phyloP scores from a whole-genome alignment of 2,888 invertebrate genomes.

The Acanthoscelides obtectus region DNA sequence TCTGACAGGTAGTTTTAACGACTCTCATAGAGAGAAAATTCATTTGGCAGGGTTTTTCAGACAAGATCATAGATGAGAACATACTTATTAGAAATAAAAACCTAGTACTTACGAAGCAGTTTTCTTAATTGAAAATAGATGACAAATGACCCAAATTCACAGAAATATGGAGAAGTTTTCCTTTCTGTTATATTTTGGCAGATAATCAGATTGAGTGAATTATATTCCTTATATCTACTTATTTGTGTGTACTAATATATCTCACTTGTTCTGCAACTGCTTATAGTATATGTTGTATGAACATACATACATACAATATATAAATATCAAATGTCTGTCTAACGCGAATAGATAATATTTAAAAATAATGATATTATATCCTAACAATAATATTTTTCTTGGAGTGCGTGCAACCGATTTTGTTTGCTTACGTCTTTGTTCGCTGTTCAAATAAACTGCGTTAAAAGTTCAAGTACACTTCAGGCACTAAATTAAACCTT shows the following conservation, averaged over 20 bases:
- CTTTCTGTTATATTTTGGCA: constrained; percentile 18
- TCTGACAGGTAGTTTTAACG: too few species aligned
- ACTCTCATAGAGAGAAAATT: too few species aligned
- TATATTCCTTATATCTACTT: constrained; percentile 26
- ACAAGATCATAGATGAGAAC: too few species aligned
- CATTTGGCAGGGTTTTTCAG: too few species aligned
- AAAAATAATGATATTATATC: constrained; percentile 41
- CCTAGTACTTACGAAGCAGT: too few species aligned
- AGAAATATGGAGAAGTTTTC: not conserved
- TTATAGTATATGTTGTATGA: constrained; percentile 28
- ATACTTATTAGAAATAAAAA: too few species aligned
- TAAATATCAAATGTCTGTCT: constrained; percentile 33
- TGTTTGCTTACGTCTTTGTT: constrained; percentile 4
- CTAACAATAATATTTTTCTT: constrained; percentile 42
- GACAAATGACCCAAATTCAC: not conserved
- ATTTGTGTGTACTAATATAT: not conserved
- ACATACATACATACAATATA: constrained; percentile 36
- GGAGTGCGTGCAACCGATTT: constrained; percentile 41
- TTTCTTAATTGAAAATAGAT: too few species aligned
- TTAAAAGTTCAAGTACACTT: constrained; percentile 5
- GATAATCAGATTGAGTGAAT: constrained; percentile 28
- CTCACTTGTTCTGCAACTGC: constrained; percentile 39
- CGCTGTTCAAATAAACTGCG: constrained; percentile 15
- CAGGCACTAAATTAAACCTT: not conserved
- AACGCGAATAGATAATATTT: constrained; percentile 42